Base-by-base conservation (phyloP, 2,113 vertebrate species). In the Hepsetus odoe region DNA sequence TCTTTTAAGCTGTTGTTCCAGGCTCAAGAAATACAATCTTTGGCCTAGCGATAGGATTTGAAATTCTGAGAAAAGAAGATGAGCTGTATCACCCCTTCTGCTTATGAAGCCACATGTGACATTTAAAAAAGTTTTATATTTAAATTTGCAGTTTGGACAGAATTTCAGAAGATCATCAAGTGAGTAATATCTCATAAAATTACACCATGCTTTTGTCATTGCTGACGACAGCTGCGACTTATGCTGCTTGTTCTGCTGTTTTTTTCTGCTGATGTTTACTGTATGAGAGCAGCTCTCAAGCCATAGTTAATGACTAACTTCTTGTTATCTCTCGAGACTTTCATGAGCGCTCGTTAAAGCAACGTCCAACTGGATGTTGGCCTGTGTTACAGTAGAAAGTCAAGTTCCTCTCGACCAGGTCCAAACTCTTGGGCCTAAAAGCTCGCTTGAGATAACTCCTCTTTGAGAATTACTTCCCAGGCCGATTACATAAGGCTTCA, bases 241-340 rank as follows among this genome's bases (percentile, higher is more conserved):
- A 44, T 28, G 56, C 56, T 81, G 59, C 61, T 58, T 78, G 78
- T 65, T 80, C 76, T 75, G 53, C 72, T 77, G 72, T 32, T 66
- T 49, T 72, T 4, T 10, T 18, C 56, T 2, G 76, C 85, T 61
- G 76, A 59, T 77, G 66, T 83, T 83, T 59, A 68, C 56, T 64
- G 74, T 62, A 13, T 70, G 35, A 76, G 68, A 8, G 30, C 76
- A 74, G 82, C 82, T 83, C 83, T 79, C 62, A 84, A 79, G 59
- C 73, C 68, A 16, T 38, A 83, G 87, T 87, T 90, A 91, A 88
- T 88, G 69, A 82, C 81, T 89, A 87, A 89, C 86, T 65, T 72
- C 40, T 11, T 9, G 16, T 33, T 11, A 53, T 5, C 38, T 40
- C n/a, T 38, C 20, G 32, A 69, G 40, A 61, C 42, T 28, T 71